Evolutionary conservation across 2,113 vertebrate species (phyloP), one percentile per base, ranked within the genome.

Genomic region (Herpetotheres cachinnans): DNA sequence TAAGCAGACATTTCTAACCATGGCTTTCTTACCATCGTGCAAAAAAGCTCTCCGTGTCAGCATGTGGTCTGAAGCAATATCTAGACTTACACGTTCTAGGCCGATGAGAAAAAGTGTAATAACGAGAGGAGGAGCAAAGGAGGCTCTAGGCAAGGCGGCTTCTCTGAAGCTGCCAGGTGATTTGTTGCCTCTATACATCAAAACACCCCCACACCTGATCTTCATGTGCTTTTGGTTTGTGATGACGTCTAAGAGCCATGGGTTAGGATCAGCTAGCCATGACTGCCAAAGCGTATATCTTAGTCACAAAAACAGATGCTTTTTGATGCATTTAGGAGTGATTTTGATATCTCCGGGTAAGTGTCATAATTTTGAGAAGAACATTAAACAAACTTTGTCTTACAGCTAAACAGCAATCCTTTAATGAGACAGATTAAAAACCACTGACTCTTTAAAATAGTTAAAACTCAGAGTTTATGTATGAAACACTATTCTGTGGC

Each of bases 61-160:
- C 90, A 90, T 93, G 90, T 93, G 87, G 70, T 93, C 89, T 94
- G 73, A 94, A 92, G 86, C 73, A 95, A n/a, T 65, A 93, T 74
- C 96, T 90, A 83, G 71, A 89, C 79, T 90, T 88, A 88, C n/a
- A 83, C 63, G 81, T 93, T 62, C 82, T 81, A 88, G 76, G 63
- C 76, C 92, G 86, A 59, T 71, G 82, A 86, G 67, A 74, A 90
- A 46, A 91, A 82, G 38, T n/a, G 67, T 66, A 94, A 77, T 70
- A 90, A 90, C 2, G 1, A 88, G 55, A 96, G 85, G 58, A 90
- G 88, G 66, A 89, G 88, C 79, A 94, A 90, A 89, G 50, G 29
- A 92, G 16, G 42, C 61, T 93, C 63, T 17, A 93, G 69, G 55
- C 74, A 90, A 77, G 58, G 70, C 0, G 3, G 30, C 29, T 86